Percentiles rank a stretch among this genome's conserved stretches.
Evolutionary conservation across 2,113 vertebrate species (phyloP).

Genomic region (Apodemus speciosus): DNA sequence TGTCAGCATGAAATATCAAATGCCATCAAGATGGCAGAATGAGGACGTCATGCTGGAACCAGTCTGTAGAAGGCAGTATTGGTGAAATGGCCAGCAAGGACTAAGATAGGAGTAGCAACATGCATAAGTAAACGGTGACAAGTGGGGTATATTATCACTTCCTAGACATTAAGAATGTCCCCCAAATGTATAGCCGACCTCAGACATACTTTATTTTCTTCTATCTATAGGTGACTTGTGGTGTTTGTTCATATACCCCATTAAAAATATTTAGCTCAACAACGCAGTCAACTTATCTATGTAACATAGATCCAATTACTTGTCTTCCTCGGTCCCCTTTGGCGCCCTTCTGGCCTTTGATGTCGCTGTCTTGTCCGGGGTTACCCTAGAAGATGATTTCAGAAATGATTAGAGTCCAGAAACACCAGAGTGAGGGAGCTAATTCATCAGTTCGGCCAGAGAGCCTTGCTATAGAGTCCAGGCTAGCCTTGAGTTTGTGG

Average conservation of each 20-base stretch:
- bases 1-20: neutral
- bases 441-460: too few species aligned
- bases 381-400: constrained; percentile 72
- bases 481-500: too few species aligned
- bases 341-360: constrained; percentile 70
- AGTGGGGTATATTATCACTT: neutral
- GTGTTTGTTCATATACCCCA: neutral
- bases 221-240: neutral
- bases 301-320: constrained; percentile 65
- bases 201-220: neutral
- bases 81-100: too few species aligned
- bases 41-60: neutral
- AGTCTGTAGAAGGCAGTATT: neutral
- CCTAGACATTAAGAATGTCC: neutral
- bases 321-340: constrained; percentile 71
- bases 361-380: constrained; percentile 60
- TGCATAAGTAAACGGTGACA: neutral
- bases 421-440: neutral
- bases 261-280: neutral
- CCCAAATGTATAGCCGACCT: neutral
- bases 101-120: neutral
- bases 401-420: constrained; percentile 30
- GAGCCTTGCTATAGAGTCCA: neutral
- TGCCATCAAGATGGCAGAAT: neutral
- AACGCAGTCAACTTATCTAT: neutral